phyloP scores from a whole-genome alignment of 2,113 vertebrate genomes.

The Rhynchomys soricoides region DNA sequence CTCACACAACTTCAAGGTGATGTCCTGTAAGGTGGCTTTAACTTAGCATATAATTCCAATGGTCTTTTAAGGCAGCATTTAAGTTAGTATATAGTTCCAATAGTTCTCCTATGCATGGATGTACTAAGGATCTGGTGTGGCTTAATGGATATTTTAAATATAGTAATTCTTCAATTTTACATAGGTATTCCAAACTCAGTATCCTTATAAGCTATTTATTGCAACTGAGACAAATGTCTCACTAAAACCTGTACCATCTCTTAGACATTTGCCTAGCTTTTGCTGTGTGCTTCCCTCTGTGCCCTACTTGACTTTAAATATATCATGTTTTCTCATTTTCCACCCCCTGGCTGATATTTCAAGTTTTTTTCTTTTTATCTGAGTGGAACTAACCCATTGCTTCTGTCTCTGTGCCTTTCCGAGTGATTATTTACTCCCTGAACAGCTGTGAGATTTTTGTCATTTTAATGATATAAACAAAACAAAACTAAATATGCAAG shows the following conservation, averaged over 20 bases:
- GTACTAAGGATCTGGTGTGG: not conserved
- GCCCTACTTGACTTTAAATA: conserved; percentile 16
- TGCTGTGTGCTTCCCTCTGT: not conserved
- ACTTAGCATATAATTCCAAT: not conserved
- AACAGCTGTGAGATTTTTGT: not conserved
- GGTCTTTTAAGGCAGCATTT: not conserved
- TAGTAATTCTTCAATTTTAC: conserved; percentile 3
- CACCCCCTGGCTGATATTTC: not conserved
- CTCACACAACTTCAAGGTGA: not conserved
- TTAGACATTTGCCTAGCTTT: not conserved
- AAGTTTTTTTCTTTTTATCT: not conserved
- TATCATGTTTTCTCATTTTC: conserved; percentile 23
- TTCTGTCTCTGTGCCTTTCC: not conserved
- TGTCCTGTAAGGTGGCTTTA: not conserved
- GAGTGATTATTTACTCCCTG: not conserved
- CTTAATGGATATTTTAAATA: not conserved
- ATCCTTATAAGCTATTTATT: not conserved
- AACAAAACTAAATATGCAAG: not conserved
- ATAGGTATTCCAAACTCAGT: not conserved
- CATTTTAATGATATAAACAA: conserved; percentile 30
- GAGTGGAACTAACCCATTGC: not conserved
- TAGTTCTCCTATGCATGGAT: not conserved
- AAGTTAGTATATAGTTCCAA: not conserved
- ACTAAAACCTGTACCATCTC: not conserved
- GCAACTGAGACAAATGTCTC: not conserved